These are phyloP conservation scores for Pionites leucogaster DNA, from an alignment of 2,113 vertebrate species.

Conservation along the genomic window DNA sequence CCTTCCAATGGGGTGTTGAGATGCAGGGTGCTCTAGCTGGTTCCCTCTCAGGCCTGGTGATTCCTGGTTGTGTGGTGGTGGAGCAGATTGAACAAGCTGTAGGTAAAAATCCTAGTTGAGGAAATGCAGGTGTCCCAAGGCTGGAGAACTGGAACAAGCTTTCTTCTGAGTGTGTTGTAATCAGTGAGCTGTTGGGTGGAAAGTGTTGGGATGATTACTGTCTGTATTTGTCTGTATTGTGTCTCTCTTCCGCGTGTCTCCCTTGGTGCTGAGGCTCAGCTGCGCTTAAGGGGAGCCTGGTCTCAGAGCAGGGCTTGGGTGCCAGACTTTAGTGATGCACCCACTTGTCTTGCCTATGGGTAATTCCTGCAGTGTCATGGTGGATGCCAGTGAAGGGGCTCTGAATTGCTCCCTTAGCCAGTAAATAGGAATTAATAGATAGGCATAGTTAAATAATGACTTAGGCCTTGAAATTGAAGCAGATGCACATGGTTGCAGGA, in stretches of 20 bases:
- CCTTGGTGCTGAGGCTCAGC: neutral
- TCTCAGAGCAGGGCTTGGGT: accelerated
- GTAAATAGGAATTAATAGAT: neutral
- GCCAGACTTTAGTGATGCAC: neutral
- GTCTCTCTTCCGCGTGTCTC: neutral
- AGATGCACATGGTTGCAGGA: neutral
- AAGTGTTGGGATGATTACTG: neutral
- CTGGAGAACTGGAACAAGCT: neutral
- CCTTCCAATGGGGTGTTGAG: neutral
- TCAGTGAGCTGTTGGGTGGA: neutral
- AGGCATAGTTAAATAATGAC: neutral
- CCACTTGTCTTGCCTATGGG: neutral
- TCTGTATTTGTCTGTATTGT: accelerated
- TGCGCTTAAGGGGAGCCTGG: neutral
- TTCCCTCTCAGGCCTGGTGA: neutral
- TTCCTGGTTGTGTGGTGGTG: neutral
- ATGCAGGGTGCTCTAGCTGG: neutral
- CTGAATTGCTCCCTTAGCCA: neutral
- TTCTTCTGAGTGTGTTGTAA: neutral
- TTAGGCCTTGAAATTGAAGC: neutral
- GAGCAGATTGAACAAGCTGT: neutral
- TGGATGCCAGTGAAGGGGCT: neutral
- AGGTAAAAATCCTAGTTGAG: neutral
- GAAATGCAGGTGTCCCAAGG: neutral
- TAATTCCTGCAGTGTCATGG: neutral